Evolutionary conservation across 2,888 invertebrate species (phyloP), one percentile per base, ranked within the genome.

Genomic region (Cryptosula pallasiana): DNA sequence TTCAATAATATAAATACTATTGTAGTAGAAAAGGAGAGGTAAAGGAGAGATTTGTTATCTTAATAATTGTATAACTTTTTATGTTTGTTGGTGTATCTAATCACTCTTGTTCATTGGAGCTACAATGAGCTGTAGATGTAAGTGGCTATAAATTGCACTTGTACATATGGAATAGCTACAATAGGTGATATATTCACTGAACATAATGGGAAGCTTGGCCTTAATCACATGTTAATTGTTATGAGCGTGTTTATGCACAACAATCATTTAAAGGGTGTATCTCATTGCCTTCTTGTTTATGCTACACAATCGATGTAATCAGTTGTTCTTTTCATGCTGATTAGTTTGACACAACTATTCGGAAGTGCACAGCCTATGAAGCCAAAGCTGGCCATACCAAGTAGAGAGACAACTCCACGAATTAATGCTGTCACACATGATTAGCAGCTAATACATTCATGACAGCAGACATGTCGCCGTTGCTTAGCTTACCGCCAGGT

Each of bases 391-490:
- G 5, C 45, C 20, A 13, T 20, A 45, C 45, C 25, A 29, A 29
- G 32, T 32, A 63, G 63, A 32, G 13, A 63, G 63, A 63, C 63
- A 63, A 63, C 63, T 63, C 63, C 63, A 27, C 32, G 13, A 27
- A 29, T 29, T 63, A 3, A 63, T 32, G 63, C 63, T 63, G 63
- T 63, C 63, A 63, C 27, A 27, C 29, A 32, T 63, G 63, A 63
- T 63, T 63, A 63, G 63, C 63, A 27, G 34, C 63, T 63, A 63
- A 63, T 63, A 32, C 63, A 63, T 63, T 20, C 63, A 63, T 32
- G 27, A 63, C 25, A 32, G 63, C 63, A 63, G 63, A 63, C 63
- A 63, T 63, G 63, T 63, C 63, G 27, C 32, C 25, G n/a, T 63
- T 27, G 25, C 63, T 27, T 63, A 63, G 63, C 32, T 63, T 63